Evolutionary conservation across 2,797 vertebrate genomes (phyloP).

Genomic region (Simalia tracyae): DNA sequence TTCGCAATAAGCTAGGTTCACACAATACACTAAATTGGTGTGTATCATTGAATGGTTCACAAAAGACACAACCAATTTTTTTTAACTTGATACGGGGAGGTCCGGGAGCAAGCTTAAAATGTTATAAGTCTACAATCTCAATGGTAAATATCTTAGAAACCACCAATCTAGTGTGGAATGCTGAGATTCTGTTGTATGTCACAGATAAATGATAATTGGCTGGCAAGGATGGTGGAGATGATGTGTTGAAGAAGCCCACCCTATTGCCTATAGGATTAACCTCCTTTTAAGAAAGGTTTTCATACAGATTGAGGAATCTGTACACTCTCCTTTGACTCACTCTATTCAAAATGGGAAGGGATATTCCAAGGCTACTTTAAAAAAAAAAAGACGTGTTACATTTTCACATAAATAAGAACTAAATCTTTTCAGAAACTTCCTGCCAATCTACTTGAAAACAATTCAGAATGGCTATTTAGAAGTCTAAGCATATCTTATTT

Average conservation of each 20-base stretch:
- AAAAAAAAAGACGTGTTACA: neutral
- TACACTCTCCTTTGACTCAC: neutral
- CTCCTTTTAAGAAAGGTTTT: neutral
- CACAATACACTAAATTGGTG: neutral
- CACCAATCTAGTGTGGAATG: neutral
- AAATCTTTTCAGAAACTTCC: neutral
- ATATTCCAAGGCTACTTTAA: neutral
- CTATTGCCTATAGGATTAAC: neutral
- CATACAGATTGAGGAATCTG: neutral
- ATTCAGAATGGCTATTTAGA: neutral
- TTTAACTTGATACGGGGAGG: neutral
- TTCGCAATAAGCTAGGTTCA: neutral
- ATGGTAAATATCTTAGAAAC: neutral
- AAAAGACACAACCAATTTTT: neutral
- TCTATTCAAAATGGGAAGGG: neutral
- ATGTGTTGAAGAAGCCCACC: neutral
- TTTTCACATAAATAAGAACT: neutral
- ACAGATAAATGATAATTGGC: neutral
- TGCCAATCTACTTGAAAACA: neutral
- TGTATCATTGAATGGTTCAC: neutral
- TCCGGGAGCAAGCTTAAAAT: neutral
- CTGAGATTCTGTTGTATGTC: neutral
- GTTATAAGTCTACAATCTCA: neutral
- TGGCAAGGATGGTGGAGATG: neutral
- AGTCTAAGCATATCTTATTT: neutral